phyloP scores from a whole-genome alignment of 2,888 invertebrate genomes.

The Diadromus collaris region DNA sequence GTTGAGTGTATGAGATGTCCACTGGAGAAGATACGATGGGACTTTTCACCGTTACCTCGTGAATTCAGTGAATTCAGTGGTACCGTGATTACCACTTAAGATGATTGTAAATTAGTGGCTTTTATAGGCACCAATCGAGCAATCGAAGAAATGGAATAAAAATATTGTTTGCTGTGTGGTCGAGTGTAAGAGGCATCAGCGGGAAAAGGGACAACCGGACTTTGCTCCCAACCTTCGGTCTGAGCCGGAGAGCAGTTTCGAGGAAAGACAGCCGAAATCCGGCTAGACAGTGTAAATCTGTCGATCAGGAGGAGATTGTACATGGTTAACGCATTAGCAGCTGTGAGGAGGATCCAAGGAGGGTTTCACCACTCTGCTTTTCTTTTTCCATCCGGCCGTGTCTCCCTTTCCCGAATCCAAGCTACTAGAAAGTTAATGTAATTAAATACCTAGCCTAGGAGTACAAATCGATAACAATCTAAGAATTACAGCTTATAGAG shows the following conservation, averaged over 20 bases:
- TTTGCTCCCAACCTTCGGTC: slow-evolving; percentile 48
- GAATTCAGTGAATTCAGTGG: too few relatives aligned
- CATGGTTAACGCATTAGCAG: slow-evolving; percentile 72
- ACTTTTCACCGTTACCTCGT: slow-evolving; percentile 56
- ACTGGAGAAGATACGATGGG: slow-evolving; percentile 40
- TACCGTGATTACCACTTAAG: too few relatives aligned
- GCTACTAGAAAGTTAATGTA: slow-evolving; percentile 8
- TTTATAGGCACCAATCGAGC: background rate
- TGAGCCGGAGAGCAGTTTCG: slow-evolving; percentile 20
- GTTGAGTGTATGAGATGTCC: background rate
- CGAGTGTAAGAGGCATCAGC: background rate
- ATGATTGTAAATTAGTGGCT: background rate
- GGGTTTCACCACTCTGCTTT: slow-evolving; percentile 33
- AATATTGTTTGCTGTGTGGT: background rate
- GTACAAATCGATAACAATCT: too few relatives aligned
- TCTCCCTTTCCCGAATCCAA: slow-evolving; percentile 7
- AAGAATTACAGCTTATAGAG: background rate
- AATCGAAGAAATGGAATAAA: background rate
- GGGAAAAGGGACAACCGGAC: slow-evolving; percentile 47
- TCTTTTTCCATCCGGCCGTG: slow-evolving; percentile 35
- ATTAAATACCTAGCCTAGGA: too few relatives aligned
- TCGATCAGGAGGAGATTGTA: slow-evolving; percentile 69
- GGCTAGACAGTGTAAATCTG: slow-evolving; percentile 61
- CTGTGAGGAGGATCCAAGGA: slow-evolving; percentile 37
- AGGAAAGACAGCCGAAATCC: slow-evolving; percentile 35